These are phyloP conservation scores for Siderastrea siderea DNA, from an alignment of 92 coral and sea anemone genomes.

Conservation along the genomic window DNA sequence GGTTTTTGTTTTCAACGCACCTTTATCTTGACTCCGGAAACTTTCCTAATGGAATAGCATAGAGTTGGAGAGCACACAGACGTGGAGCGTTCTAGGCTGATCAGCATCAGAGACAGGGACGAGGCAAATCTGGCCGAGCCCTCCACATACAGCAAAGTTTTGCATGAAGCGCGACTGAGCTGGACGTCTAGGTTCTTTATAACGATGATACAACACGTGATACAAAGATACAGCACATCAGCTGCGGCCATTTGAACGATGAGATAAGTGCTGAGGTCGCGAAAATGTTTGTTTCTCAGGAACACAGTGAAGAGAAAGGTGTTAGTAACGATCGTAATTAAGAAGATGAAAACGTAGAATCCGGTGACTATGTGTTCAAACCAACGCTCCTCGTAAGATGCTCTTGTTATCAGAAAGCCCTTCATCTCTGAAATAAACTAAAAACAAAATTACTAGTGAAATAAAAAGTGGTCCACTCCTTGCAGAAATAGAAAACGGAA, in stretches of 20 bases:
- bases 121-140: conserved; percentile 32
- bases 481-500: no score
- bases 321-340: conserved; percentile 59
- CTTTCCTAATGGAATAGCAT: conserved; percentile 44
- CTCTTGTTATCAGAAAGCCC: conserved; percentile 33
- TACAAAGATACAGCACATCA: conserved; percentile 29
- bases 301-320: conserved; percentile 63
- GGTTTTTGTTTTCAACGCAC: not conserved
- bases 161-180: conserved; percentile 9
- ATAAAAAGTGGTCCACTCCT: no score
- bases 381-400: conserved; percentile 27
- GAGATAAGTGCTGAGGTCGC: conserved; percentile 75
- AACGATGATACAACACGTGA: conserved; percentile 4
- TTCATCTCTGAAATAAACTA: conserved; percentile 3
- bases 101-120: conserved; percentile 35
- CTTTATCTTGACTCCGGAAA: conserved; percentile 33
- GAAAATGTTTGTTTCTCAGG: conserved; percentile 57
- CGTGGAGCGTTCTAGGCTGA: conserved; percentile 35
- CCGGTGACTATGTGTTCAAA: conserved; percentile 64
- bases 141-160: conserved; percentile 20
- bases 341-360: conserved; percentile 38
- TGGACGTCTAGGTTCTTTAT: conserved; percentile 32
- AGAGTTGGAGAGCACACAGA: conserved; percentile 45
- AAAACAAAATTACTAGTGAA: no score
- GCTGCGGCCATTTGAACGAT: conserved; percentile 50